These are phyloP conservation scores for Carassius carassius DNA, from an alignment of 2,113 vertebrate genomes.

Conservation along the genomic window DNA sequence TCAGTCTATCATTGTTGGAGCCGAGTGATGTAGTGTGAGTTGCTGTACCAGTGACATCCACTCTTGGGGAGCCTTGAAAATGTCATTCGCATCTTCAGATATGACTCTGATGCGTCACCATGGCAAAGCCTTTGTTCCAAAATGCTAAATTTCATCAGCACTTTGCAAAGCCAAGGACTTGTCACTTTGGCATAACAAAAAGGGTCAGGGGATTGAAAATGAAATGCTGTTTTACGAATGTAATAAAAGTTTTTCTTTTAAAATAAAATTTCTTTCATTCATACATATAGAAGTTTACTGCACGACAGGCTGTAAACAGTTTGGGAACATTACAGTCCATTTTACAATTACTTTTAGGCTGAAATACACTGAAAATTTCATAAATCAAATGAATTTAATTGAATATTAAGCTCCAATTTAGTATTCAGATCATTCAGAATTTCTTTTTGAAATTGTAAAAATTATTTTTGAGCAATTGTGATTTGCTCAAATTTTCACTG, in stretches of 20 bases:
- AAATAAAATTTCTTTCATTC: neutral
- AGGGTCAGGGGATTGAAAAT: slow-evolving; percentile 1
- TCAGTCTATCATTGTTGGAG: neutral
- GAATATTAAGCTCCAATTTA: no score
- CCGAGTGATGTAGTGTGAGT: neutral
- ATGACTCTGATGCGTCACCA: slow-evolving; percentile 6
- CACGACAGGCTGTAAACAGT: neutral
- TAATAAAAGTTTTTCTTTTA: neutral
- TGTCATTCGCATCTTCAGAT: slow-evolving; percentile 24
- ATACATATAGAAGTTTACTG: neutral
- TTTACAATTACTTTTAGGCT: neutral
- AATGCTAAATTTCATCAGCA: slow-evolving; percentile 12
- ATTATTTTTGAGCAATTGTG: no score
- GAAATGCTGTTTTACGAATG: slow-evolving; percentile 1
- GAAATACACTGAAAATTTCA: neutral
- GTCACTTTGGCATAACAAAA: slow-evolving; percentile 18
- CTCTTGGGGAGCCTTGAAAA: slow-evolving; percentile 27
- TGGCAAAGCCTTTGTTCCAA: slow-evolving; percentile 26
- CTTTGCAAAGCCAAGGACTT: slow-evolving; percentile 25
- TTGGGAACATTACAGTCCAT: neutral
- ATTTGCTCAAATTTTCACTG: no score
- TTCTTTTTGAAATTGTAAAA: no score
- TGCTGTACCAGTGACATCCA: slow-evolving; percentile 26
- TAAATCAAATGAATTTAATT: neutral
- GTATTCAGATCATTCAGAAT: no score